Evolutionary conservation across 2,888 invertebrate species (phyloP), one percentile per base, ranked within the genome.

Genomic region (Microplitis deprimator): DNA sequence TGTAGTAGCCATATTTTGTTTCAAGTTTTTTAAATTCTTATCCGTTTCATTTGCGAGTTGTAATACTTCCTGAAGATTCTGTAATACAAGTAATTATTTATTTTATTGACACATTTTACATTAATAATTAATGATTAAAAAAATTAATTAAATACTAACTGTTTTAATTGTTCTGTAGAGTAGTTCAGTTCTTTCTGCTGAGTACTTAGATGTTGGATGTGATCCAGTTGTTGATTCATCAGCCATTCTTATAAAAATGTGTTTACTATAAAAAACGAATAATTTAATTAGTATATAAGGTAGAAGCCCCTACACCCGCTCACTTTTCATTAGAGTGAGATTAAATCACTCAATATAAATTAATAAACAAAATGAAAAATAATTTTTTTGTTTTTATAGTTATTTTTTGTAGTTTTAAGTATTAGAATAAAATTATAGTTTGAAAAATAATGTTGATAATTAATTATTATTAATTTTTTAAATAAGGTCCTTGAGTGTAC

Each of bases 31-130:
- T 76, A 81, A 77, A 73, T 79, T 70, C 29, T 41, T 59, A 61
- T 80, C 79, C 8, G 73, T 69, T n/a, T 70, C 77, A 61, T 77
- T 75, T 29, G 79, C 77, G 20, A 80, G 60, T 38, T 76, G 77
- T 72, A 78, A 73, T 20, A 82, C 78, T 29, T 79, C 76, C 41
- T 81, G 79, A 17, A 82, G 79, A 76, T 82, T 82, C 82, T 82
- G 61, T 20, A 80, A 77, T 64, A 13, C 17, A 67, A 13, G 20
- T 20, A 20, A 68, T 13, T 41, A 41, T 5, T 13, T 50, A 5
- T 50, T 50, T 10, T 10, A 13, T 50, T 50, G 8, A 10, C 13
- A 50, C 8, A 50, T 13, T 50, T 50, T 10, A 10, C 10, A 50
- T 10, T 50, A 0, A 4, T 13, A 50, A 4, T 6, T 50, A 4